Evolutionary conservation across 2,888 invertebrate genomes (phyloP).

Genomic region (Gandaritis pyraliata): DNA sequence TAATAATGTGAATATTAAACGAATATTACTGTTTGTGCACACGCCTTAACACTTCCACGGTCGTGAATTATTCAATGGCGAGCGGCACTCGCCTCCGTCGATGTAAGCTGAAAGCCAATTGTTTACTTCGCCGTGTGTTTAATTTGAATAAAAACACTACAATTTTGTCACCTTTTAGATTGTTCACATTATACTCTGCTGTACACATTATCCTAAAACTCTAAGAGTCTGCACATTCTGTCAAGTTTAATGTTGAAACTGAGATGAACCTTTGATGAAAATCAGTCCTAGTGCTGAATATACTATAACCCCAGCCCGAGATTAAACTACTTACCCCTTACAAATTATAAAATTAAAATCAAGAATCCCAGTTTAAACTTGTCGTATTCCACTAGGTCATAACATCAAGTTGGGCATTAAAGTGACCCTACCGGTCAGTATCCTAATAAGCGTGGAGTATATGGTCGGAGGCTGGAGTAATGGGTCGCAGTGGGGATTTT

Average conservation of each 20-base stretch:
- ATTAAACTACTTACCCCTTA: conserved; percentile 37
- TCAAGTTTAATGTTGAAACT: conserved; percentile 11
- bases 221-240: conserved; percentile 3
- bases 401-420: conserved; percentile 42
- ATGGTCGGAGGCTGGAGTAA: conserved; percentile 42
- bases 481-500: conserved; percentile 46
- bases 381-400: conserved; percentile 36
- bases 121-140: conserved; percentile 56
- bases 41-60: conserved; percentile 68
- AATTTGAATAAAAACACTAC: conserved; percentile 43
- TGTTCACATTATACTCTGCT: neutral
- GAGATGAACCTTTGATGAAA: conserved; percentile 22
- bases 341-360: conserved; percentile 42
- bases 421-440: conserved; percentile 43
- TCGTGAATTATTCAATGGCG: conserved; percentile 74
- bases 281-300: conserved; percentile 15
- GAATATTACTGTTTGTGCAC: conserved; percentile 74
- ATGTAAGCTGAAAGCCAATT: conserved; percentile 52
- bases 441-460: conserved; percentile 44
- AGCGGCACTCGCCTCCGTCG: conserved; percentile 49
- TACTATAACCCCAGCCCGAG: conserved; percentile 25
- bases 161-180: conserved; percentile 21
- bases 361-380: conserved; percentile 41
- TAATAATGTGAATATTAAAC: conserved; percentile 76
- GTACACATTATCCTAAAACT: neutral